These are phyloP conservation scores for Ganaspis brasiliensis DNA, from an alignment of 2,888 invertebrate species.

Conservation along the genomic window DNA sequence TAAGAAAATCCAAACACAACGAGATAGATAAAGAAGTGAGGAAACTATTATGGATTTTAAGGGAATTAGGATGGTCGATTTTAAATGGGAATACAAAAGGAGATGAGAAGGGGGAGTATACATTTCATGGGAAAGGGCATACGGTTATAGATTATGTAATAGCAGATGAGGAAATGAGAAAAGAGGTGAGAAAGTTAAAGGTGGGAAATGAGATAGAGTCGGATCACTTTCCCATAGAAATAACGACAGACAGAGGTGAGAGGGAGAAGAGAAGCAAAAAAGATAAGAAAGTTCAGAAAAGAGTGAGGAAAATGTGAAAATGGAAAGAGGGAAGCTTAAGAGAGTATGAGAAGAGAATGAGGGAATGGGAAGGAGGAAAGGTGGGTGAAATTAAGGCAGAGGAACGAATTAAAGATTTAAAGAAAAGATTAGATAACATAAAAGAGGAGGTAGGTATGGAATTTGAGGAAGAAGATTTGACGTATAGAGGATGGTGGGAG, in stretches of 20 bases:
- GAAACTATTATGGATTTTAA: too few relatives aligned
- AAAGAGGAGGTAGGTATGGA: too few relatives aligned
- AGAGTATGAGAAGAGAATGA: too few relatives aligned
- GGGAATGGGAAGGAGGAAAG: neutral
- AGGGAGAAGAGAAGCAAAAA: neutral
- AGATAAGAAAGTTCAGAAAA: neutral
- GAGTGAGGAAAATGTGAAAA: neutral
- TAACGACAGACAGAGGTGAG: too few relatives aligned
- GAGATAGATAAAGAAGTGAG: constrained; percentile 45
- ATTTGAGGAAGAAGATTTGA: too few relatives aligned
- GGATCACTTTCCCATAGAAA: neutral
- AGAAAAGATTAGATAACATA: too few relatives aligned
- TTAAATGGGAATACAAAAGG: constrained; percentile 48
- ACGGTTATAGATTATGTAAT: constrained; percentile 48
- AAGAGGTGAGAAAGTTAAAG: neutral
- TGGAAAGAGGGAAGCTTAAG: neutral
- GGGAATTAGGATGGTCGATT: constrained; percentile 24
- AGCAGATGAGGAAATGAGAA: neutral
- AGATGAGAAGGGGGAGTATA: too few relatives aligned
- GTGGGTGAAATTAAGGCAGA: neutral
- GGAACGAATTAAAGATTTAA: too few relatives aligned
- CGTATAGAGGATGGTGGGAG: too few relatives aligned
- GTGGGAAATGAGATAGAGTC: neutral
- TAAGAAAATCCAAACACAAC: constrained; percentile 49
- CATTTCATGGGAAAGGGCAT: neutral